Evolutionary conservation across 2,113 vertebrate species (phyloP), one percentile per base, ranked within the genome.

Genomic region (Pseudonaja textilis): DNA sequence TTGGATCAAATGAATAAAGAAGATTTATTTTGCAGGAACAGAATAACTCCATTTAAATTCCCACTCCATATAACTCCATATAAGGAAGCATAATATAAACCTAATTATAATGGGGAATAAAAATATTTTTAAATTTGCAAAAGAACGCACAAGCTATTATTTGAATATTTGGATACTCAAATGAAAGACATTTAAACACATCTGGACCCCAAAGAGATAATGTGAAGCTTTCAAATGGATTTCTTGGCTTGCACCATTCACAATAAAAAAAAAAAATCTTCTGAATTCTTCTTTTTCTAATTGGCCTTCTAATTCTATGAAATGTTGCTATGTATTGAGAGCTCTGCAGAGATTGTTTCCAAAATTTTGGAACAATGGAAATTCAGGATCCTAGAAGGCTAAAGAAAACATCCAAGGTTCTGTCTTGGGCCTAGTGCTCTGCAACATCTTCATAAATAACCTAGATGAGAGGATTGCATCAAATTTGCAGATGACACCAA

Each of bases 1-100:
- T 92, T 97, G 96, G 96, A 97, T 96, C 94, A 97, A 96, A 96
- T 94, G 96, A 96, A 90, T 96, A 93, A 97, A 96, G 96, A 96
- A 93, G 96, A 97, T 98, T 98, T 97, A 96, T 94, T 90, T 92
- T 93, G 54, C 85, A 94, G 95, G 94, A 95, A 95, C 95, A 96
- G 96, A 95, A 96, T 0, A 0, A 93, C 29, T 5, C 4, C 29
- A 69, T 69, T 69, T 69, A 69, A n/a, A n/a, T n/a, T 69, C 61
- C 61, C 29, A n/a, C 1, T 69, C 61, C 12, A 95, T 89, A 74
- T 42, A 85, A 91, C 93, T 94, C 93, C 42, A 95, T 92, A n/a
- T 91, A 92, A 95, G 55, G 50, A 93, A 92, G 87, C 50, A 92
- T 91, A 59, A 95, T 52, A 95, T 95, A 96, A 95, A 69, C 93